Percentiles rank a stretch among this genome's conserved stretches.
Conservation (phyloP, 1,140 invertebrate species). For the Drosophila nebulosa region DNA sequence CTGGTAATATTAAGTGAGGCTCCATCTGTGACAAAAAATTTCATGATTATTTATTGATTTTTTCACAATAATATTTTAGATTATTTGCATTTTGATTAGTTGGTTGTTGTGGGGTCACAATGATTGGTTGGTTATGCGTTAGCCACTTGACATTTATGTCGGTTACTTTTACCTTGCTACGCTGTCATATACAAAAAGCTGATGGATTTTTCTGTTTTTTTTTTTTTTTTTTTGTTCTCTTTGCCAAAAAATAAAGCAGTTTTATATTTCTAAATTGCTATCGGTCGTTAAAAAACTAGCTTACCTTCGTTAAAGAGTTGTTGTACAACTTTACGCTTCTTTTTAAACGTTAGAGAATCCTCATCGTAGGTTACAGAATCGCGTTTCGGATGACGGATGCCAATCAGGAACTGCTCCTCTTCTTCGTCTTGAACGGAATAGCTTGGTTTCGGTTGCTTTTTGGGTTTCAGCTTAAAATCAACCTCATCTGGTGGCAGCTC, state of each 20-base stretch:
- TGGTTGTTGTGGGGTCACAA: conserved; percentile 11
- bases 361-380: conserved; percentile 80
- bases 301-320: conserved; percentile 84
- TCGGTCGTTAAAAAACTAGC: conserved; percentile 7
- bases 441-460: conserved; percentile 71
- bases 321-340: conserved; percentile 84
- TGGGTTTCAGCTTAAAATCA: conserved; percentile 83
- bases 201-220: conserved; percentile 15
- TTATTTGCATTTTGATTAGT: conserved; percentile 1
- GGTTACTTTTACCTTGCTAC: conserved; percentile 68
- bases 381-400: conserved; percentile 81
- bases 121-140: conserved; percentile 61
- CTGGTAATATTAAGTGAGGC: conserved; percentile 76
- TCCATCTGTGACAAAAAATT: conserved; percentile 48
- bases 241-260: conserved; percentile 45
- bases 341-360: conserved; percentile 82
- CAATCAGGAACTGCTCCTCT: conserved; percentile 84
- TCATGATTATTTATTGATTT: not conserved
- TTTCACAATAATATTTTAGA: not conserved
- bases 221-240: conserved; percentile 16
- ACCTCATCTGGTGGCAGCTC: conserved; percentile 81
- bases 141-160: conserved; percentile 59
- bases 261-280: conserved; percentile 18
- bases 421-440: conserved; percentile 80
- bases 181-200: conserved; percentile 77